Evolutionary conservation across 2,888 invertebrate genomes (phyloP), one percentile per base, ranked within the genome.

Genomic region (Chrysomela aeneicollis): DNA sequence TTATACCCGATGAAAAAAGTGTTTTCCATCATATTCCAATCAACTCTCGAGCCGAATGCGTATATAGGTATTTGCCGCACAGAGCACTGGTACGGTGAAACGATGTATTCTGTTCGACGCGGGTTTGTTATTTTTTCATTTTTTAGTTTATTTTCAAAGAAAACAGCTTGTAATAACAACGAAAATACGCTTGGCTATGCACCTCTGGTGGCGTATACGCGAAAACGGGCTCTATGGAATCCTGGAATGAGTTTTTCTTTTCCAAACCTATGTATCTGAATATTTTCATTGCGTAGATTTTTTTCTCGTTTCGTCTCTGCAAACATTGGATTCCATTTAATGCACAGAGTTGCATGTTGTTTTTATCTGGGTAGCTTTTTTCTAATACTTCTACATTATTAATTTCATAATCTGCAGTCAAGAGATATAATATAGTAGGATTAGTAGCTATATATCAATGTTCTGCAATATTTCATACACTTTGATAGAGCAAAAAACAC

Each of bases 81-180:
- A 66, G 63, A 66, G 57, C 50, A 21, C 50, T 60, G 58, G 63
- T 66, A 69, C 66, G 64, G 64, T 61, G 68, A 64, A 70, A 68
- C 66, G 59, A 68, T 67, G 69, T 71, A 73, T 71, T 70, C 69
- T 64, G 68, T 70, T 73, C 73, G 70, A 64, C 71, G 73, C 72
- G 59, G 69, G 68, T 74, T 76, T 81, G 80, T 81, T 81, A 79
- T 81, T 81, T 79, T 81, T 81, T 74, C 80, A 81, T 81, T 81
- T 81, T 81, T 81, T 80, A 78, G 78, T 73, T 74, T 79, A 79
- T 79, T 80, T 79, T 79, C 78, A 79, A 77, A 78, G 77, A 78
- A 81, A 81, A 79, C 79, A 80, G 76, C 73, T 73, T 74, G 75
- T 75, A 76, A 77, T 76, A 76, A 76, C 71, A 73, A 64, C 55